Base-by-base conservation (phyloP, 1,140 invertebrate species). In the Armadillidium nasatum region DNA sequence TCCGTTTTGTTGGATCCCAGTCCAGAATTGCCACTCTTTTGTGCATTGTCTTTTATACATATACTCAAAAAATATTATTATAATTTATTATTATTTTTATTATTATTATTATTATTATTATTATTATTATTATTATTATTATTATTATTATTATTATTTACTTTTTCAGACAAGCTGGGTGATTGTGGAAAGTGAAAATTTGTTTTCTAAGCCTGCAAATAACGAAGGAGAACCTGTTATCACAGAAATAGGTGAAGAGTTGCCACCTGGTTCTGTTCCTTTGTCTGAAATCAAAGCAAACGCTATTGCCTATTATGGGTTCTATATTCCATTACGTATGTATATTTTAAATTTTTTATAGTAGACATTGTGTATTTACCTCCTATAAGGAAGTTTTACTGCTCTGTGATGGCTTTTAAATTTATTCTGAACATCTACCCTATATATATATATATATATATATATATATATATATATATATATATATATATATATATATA, bases 281-380 rank as follows among this genome's bases (percentile, higher is more conserved):
- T 70, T 80, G 7, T 69, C 73, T n/a, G 68, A 76, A 23, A 76
- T 80, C 13, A 80, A 76, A 43, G 79, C 79, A 43, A 78, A 80
- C 23, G 77, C 79, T 50, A 80, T 80, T 76, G 76, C 77, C 19
- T 80, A 80, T 46, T 80, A 44, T 69, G 79, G 79, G 23, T 80
- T 80, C 72, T 77, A 76, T 7, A 80, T 80, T 76, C 79, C 79
- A 21, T 71, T 80, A 21, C 68, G 79, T 80, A 75, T 73, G 79
- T 74, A 23, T 33, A 0, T 60, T 33, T 22, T 33, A 6, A 3
- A 6, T 33, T 33, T 33, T 33, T 1, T 33, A 6, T 33, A 33
- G 6, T 33, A 33, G 6, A 33, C 33, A 33, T 33, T 1, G 33
- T 33, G 33, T 33, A 33, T 33, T 33, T 3, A 33, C 33, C 33